Conservation (phyloP, 30 jellyfish, hydroid and myxozoan species). For the Hydractinia echinata region DNA sequence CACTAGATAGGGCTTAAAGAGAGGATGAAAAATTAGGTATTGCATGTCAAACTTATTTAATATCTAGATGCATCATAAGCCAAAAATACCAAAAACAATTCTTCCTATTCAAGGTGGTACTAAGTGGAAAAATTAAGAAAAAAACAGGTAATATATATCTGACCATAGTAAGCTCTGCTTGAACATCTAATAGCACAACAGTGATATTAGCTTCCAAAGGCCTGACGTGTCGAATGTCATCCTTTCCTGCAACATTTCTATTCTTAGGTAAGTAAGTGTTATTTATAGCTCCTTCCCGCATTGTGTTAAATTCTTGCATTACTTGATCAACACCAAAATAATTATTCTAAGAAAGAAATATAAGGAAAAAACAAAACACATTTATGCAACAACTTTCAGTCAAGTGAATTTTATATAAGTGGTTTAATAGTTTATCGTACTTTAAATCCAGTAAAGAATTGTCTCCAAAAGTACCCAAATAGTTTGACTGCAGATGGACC, state of each 20-base stretch:
- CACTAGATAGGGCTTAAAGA: too few relatives aligned
- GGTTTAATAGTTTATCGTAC: conserved; percentile 11
- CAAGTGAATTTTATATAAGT: background rate
- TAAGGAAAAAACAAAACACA: background rate
- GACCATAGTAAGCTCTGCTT: conserved; percentile 92
- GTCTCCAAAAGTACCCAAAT: conserved; percentile 81
- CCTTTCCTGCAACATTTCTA: background rate
- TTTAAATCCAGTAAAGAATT: conserved; percentile 83
- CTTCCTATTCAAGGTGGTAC: too few relatives aligned
- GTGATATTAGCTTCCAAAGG: conserved; percentile 91
- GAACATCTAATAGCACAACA: conserved; percentile 73
- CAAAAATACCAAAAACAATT: too few relatives aligned
- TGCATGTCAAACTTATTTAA: too few relatives aligned
- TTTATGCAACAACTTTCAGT: background rate
- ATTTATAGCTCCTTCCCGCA: conserved; percentile 21
- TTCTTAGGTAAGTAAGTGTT: background rate
- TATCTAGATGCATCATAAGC: too few relatives aligned
- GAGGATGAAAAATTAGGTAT: too few relatives aligned
- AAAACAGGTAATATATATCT: background rate
- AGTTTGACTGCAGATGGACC: conserved; percentile 84
- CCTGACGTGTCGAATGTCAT: conserved; percentile 63
- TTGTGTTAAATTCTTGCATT: conserved; percentile 80
- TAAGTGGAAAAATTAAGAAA: background rate
- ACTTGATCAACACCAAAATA: conserved; percentile 84
- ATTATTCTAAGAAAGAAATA: conserved; percentile 47